Evolutionary conservation across 2,888 invertebrate species (phyloP).

Genomic region (Boloria selene): DNA sequence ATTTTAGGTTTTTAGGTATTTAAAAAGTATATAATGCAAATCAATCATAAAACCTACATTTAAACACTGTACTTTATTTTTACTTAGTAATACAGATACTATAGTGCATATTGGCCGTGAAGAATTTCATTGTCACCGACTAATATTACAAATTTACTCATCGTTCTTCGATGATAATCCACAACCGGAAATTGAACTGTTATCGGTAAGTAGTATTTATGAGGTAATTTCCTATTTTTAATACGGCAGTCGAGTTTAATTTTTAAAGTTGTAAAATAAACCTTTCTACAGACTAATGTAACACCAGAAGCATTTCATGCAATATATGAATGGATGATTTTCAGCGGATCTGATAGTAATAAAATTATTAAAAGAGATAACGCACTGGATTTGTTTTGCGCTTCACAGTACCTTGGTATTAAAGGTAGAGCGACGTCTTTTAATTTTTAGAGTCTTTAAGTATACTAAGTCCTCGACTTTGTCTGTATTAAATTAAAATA

Average conservation of each 20-base stretch:
- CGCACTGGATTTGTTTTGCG: constrained; percentile 87
- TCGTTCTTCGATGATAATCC: constrained; percentile 81
- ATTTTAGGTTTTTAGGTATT: too few relatives aligned
- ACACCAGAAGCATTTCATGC: constrained; percentile 84
- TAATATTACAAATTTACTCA: constrained; percentile 87
- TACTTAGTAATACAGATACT: constrained; percentile 85
- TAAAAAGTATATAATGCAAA: too few relatives aligned
- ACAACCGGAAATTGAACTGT: constrained; percentile 62
- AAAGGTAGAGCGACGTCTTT: constrained; percentile 73
- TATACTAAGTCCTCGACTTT: too few relatives aligned
- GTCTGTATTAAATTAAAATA: too few relatives aligned
- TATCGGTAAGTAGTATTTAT: constrained; percentile 54
- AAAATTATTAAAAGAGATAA: constrained; percentile 86
- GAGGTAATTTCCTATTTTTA: neutral
- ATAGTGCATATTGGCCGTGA: constrained; percentile 84
- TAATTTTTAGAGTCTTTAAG: neutral
- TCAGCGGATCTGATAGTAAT: constrained; percentile 83
- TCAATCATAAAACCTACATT: too few relatives aligned
- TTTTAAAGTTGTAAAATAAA: neutral
- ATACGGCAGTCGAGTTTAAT: neutral
- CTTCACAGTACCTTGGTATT: constrained; percentile 86
- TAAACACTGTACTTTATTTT: too few relatives aligned
- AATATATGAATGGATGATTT: constrained; percentile 92
- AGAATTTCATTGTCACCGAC: constrained; percentile 86
- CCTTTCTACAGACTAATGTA: constrained; percentile 58